Conservation (phyloP, 1,140 invertebrate genomes). For the Theocolax elegans region DNA sequence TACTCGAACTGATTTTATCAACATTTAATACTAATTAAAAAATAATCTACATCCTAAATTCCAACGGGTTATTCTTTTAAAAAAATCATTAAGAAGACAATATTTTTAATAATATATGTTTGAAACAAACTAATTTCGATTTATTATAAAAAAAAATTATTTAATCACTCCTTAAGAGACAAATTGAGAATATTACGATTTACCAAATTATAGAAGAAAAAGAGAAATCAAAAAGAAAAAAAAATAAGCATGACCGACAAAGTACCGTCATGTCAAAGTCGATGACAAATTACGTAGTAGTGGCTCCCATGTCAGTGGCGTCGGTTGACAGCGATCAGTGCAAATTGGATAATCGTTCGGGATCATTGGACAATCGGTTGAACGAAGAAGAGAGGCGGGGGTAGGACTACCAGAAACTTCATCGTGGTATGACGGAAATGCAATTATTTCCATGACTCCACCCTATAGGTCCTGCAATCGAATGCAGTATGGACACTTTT, state of each 20-base stretch:
- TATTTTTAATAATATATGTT: too few relatives aligned
- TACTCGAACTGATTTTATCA: too few relatives aligned
- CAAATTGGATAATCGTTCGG: constrained; percentile 60
- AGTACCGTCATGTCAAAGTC: not conserved
- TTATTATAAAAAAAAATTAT: too few relatives aligned
- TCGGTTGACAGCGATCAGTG: constrained; percentile 55
- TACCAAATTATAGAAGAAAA: too few relatives aligned
- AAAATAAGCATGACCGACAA: not conserved
- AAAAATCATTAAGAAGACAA: too few relatives aligned
- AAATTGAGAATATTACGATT: too few relatives aligned
- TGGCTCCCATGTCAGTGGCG: constrained; percentile 51
- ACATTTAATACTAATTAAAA: too few relatives aligned
- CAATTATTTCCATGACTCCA: constrained; percentile 27
- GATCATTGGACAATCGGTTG: constrained; percentile 42
- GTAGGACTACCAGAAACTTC: constrained; percentile 19
- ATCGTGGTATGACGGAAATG: constrained; percentile 23
- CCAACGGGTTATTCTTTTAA: too few relatives aligned
- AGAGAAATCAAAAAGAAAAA: too few relatives aligned
- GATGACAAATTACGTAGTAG: constrained; percentile 57
- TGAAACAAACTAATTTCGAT: too few relatives aligned
- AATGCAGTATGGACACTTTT: constrained; percentile 13
- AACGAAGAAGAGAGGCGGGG: not conserved
- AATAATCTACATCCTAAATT: too few relatives aligned
- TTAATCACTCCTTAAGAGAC: too few relatives aligned
- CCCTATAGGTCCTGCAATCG: not conserved